These are phyloP conservation scores for Cassiopea xamachana DNA, from an alignment of 30 jellyfish, hydroid and myxozoan genomes.

Conservation along the genomic window DNA sequence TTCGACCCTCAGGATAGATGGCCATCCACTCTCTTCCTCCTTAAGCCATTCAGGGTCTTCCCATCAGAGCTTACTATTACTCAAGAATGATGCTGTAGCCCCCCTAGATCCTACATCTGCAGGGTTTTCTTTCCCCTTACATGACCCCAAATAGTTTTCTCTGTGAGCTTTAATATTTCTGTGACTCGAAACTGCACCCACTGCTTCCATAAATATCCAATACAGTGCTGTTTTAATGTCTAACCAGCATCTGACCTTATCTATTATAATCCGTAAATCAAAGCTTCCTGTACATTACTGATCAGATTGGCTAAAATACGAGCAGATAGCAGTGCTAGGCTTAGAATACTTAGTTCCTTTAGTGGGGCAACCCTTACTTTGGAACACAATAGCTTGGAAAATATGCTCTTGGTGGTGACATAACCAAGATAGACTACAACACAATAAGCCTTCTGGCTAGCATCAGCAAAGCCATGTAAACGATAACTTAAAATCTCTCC, in stretches of 20 bases:
- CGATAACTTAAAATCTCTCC: conserved; percentile 41
- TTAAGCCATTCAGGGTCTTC: conserved; percentile 37
- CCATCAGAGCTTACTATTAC: conserved; percentile 29
- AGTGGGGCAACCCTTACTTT: conserved; percentile 58
- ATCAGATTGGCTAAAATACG: conserved; percentile 14
- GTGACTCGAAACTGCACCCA: conserved; percentile 47
- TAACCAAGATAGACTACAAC: conserved; percentile 42
- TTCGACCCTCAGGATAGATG: not conserved
- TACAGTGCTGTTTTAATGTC: conserved; percentile 33
- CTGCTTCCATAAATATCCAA: conserved; percentile 47
- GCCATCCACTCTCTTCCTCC: conserved; percentile 45
- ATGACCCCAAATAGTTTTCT: conserved; percentile 26
- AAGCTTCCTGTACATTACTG: not conserved
- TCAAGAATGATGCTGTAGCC: conserved; percentile 2
- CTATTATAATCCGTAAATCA: not conserved
- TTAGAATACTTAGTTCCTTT: conserved; percentile 15
- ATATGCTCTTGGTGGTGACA: conserved; percentile 11
- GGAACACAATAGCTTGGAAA: conserved; percentile 25
- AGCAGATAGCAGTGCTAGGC: conserved; percentile 25
- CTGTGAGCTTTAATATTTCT: conserved; percentile 24
- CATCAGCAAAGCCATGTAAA: conserved; percentile 72
- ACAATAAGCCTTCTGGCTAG: conserved; percentile 62
- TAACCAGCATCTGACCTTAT: not conserved
- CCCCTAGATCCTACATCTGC: conserved; percentile 45
- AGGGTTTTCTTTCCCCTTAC: conserved; percentile 39